phyloP scores from a whole-genome alignment of 2,113 vertebrate genomes.

The Pantherophis guttatus region DNA sequence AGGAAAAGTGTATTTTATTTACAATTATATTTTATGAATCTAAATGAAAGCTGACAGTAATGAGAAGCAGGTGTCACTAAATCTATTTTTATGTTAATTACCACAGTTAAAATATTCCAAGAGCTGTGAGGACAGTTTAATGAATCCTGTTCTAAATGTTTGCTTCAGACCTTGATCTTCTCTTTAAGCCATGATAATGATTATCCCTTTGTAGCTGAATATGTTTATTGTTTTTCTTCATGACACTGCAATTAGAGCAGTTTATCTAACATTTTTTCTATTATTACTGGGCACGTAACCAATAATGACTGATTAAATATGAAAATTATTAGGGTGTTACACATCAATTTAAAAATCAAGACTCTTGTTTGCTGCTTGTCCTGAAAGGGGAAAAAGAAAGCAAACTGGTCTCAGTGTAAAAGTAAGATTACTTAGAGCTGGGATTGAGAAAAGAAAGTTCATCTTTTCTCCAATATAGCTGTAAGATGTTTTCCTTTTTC shows the following conservation, averaged over 20 bases:
- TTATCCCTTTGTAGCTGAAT: constrained; percentile 53
- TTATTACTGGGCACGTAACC: constrained; percentile 21
- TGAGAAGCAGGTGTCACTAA: constrained; percentile 65
- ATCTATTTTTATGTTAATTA: constrained; percentile 73
- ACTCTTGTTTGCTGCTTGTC: constrained; percentile 18
- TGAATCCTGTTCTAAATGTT: constrained; percentile 71
- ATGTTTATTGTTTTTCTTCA: constrained; percentile 60
- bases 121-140: constrained; percentile 68
- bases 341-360: constrained; percentile 47
- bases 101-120: constrained; percentile 61
- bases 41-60: constrained; percentile 66
- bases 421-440: constrained; percentile 32
- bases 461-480: constrained; percentile 1
- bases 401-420: constrained; percentile 33
- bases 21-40: constrained; percentile 66
- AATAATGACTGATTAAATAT: constrained; percentile 56
- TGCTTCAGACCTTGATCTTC: constrained; percentile 57
- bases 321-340: constrained; percentile 42
- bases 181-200: constrained; percentile 54
- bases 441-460: constrained; percentile 22
- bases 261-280: constrained; percentile 22
- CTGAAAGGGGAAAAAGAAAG: not conserved
- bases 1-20: constrained; percentile 68
- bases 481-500: not conserved
- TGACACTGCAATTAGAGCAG: constrained; percentile 55